These are phyloP conservation scores for Burhinus oedicnemus DNA, from an alignment of 2,113 vertebrate species.

Conservation along the genomic window DNA sequence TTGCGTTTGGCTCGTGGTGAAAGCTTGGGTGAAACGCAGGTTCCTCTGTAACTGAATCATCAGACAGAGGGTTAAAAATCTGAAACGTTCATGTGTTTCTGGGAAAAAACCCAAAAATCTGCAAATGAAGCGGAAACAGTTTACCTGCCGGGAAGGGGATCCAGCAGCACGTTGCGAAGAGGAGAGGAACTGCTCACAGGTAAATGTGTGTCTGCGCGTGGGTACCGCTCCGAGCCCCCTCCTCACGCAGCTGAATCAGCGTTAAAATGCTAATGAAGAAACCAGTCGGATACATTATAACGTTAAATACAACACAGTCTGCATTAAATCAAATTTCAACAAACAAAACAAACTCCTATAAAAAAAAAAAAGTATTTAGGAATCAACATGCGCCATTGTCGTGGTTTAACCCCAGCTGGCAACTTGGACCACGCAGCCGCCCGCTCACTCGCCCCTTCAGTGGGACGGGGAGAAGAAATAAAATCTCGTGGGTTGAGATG, in stretches of 20 bases:
- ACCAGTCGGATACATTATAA: not conserved
- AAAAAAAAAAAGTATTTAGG: not conserved
- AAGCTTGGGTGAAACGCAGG: not conserved
- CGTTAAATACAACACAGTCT: not conserved
- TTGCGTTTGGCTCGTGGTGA: not conserved
- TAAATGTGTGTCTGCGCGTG: not conserved
- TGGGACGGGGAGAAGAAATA: not conserved
- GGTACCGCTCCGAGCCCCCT: not conserved
- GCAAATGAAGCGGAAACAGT: not conserved
- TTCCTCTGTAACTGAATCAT: not conserved
- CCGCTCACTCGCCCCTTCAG: no score
- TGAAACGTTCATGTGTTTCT: not conserved
- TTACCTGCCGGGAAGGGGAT: not conserved
- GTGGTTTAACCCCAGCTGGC: not conserved
- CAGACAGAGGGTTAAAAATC: not conserved
- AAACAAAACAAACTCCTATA: not conserved
- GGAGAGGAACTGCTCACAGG: not conserved
- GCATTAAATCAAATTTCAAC: not conserved
- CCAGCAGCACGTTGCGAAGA: not conserved
- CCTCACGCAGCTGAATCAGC: not conserved
- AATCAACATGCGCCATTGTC: no score
- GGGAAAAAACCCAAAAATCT: not conserved
- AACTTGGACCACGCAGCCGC: no score
- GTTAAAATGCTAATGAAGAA: not conserved
- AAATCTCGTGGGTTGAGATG: no score